Conservation (phyloP, 2,888 invertebrate genomes). For the Tryphoninae sp. region DNA sequence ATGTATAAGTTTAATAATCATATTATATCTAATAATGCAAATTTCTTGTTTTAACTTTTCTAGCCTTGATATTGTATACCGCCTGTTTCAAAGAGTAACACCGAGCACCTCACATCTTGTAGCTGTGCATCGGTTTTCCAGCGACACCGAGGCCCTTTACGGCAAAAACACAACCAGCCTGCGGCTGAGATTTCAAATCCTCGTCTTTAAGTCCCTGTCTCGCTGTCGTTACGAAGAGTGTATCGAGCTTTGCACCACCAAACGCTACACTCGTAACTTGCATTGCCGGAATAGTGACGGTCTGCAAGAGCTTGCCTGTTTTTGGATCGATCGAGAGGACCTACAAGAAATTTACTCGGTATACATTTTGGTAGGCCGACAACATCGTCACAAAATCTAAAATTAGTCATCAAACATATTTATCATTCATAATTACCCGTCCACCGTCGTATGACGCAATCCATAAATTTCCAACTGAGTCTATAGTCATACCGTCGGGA, state of each 20-base stretch:
- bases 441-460: constrained; percentile 86
- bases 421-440: constrained; percentile 82
- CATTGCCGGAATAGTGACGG: constrained; percentile 84
- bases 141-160: constrained; percentile 78
- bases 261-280: constrained; percentile 87
- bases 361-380: background rate
- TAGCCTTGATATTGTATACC: background rate
- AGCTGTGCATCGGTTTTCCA: constrained; percentile 70
- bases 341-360: constrained; percentile 76
- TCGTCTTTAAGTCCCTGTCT: constrained; percentile 78
- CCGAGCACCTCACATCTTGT: constrained; percentile 34
- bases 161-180: constrained; percentile 82
- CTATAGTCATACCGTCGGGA: constrained; percentile 92
- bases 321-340: constrained; percentile 85
- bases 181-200: constrained; percentile 79
- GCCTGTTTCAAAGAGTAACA: background rate
- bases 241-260: constrained; percentile 86
- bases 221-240: constrained; percentile 87
- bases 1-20: background rate
- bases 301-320: constrained; percentile 83
- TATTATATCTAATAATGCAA: background rate
- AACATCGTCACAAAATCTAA: too few relatives aligned
- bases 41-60: background rate
- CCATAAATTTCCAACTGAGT: constrained; percentile 90
- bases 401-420: too few relatives aligned